Evolutionary conservation across 1,140 invertebrate genomes (phyloP).

Genomic region (Trachymyrmex cornetzi): DNA sequence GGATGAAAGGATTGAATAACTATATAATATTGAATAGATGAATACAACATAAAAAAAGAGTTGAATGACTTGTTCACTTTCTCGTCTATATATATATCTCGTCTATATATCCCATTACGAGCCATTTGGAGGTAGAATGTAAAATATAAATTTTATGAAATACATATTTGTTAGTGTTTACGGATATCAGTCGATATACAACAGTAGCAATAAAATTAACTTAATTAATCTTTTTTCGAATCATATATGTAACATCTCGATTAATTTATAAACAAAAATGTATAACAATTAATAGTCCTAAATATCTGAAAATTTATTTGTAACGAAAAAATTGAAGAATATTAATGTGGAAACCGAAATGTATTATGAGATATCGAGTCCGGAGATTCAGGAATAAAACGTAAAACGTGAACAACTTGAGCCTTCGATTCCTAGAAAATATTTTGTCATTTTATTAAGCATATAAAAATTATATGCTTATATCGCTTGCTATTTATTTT

Average conservation of each 20-base stretch:
- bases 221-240: not conserved
- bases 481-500: slow-evolving; percentile 8
- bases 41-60: slow-evolving; percentile 9
- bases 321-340: not conserved
- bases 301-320: not conserved
- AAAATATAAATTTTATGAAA: not conserved
- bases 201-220: slow-evolving; percentile 1
- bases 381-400: slow-evolving; percentile 1
- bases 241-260: not conserved
- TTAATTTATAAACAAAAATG: slow-evolving; percentile 4
- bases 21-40: slow-evolving; percentile 22
- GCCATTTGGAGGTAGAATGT: not conserved
- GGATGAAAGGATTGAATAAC: slow-evolving; percentile 23
- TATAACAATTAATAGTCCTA: not conserved
- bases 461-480: not conserved
- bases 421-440: slow-evolving; percentile 18
- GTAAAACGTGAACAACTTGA: slow-evolving; percentile 2
- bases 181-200: not conserved
- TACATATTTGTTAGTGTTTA: not conserved
- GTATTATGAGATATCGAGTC: not conserved
- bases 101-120: not conserved
- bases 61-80: slow-evolving; percentile 4
- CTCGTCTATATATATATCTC: not conserved
- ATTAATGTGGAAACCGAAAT: slow-evolving; percentile 24
- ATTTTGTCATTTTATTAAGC: not conserved